Evolutionary conservation across 2,113 vertebrate genomes (phyloP).

Genomic region (Ptychochromis oligacanthus): DNA sequence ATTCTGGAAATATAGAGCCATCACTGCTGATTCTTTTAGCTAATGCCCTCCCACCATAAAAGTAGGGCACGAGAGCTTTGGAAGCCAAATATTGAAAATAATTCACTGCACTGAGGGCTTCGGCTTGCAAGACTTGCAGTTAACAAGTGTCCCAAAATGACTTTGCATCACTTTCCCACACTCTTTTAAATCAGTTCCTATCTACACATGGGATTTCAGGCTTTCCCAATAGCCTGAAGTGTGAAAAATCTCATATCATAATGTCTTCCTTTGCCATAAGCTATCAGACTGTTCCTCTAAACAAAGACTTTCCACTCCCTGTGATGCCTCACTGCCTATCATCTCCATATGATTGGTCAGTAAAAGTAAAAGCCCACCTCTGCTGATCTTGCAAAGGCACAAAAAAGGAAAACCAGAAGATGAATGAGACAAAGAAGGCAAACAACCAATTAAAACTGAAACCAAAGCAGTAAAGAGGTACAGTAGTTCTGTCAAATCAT

Average conservation of each 20-base stretch:
- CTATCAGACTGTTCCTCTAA: background rate
- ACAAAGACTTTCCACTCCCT: background rate
- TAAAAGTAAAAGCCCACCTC: slow-evolving; percentile 19
- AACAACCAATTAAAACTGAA: background rate
- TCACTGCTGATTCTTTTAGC: slow-evolving; percentile 53
- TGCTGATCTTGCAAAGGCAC: background rate
- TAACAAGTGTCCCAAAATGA: slow-evolving; percentile 57
- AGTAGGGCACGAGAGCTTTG: slow-evolving; percentile 61
- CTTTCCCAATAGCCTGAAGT: slow-evolving; percentile 3
- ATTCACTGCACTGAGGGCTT: slow-evolving; percentile 53
- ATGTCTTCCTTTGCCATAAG: background rate
- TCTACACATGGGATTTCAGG: slow-evolving; percentile 16
- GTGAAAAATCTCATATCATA: slow-evolving; percentile 20
- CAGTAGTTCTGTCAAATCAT: background rate
- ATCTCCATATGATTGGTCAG: slow-evolving; percentile 34
- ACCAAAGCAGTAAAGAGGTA: background rate
- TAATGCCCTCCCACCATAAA: slow-evolving; percentile 55
- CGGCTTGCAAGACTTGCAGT: slow-evolving; percentile 26
- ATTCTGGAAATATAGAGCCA: slow-evolving; percentile 50
- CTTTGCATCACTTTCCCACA: slow-evolving; percentile 48
- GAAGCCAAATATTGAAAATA: slow-evolving; percentile 66
- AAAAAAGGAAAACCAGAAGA: background rate
- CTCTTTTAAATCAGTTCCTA: slow-evolving; percentile 31
- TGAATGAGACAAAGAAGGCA: background rate
- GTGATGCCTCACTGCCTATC: background rate